Base-by-base conservation (phyloP, 2,797 vertebrate species). In the Oryzias dopingdopingensis region DNA sequence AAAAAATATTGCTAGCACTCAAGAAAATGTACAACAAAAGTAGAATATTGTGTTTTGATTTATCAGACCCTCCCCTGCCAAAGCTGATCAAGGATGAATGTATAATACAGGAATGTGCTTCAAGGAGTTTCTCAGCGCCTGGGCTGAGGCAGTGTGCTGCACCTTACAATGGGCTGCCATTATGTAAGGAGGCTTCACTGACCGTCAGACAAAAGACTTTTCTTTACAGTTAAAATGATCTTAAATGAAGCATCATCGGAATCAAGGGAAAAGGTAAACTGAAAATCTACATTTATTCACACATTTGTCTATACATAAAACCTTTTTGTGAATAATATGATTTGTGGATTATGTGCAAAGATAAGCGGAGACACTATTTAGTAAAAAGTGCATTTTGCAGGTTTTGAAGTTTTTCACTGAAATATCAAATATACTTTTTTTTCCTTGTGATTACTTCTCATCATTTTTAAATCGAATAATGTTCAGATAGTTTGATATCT, bases 211-310 rank as follows among this genome's bases (percentile, higher is more conserved):
- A 66, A 62, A 52, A 70, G 63, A 49, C 44, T 54, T 75, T 54
- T 2, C 23, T 62, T 70, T 67, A 14, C 42, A 4, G 2, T 49
- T 16, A 68, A 63, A 57, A 89, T 87, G 78, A 74, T 63, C 23
- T 13, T 49, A 8, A 61, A 3, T 44, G 69, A 73, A 10, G 70
- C 37, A 54, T 24, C 62, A 13, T 16, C 4, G 2, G 50, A 55
- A 16, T 22, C 66, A 65, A 77, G 75, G 54, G 79, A 56, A 61
- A 12, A 65, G 80, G 89, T 90, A 62, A 64, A 83, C 71, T 42
- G 2, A 15, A 42, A 48, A 49, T 20, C 2, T 0, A 43, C 1
- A 2, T 5, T 41, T 6, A 5, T 10, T 12, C 1, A 13, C 3
- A 37, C 3, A 37, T 37, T 12, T 12, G 12, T 37, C 29, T 12